Evolutionary conservation across 92 coral and sea anemone species (phyloP), one percentile per base, ranked within the genome.

Genomic region (Phenganax stokvisi): DNA sequence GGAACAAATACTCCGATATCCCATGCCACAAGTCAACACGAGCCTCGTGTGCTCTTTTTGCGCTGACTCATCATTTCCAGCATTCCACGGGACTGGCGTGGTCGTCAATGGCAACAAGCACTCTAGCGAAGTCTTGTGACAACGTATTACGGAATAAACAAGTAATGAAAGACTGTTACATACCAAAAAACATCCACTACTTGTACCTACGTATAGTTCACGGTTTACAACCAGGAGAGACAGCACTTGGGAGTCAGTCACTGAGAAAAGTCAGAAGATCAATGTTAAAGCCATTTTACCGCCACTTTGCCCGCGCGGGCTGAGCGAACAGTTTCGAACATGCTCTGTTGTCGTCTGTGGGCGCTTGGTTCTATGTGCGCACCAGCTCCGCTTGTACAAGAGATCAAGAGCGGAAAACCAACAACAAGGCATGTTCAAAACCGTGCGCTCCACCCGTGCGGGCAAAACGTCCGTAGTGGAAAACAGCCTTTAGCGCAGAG

Each of bases 121-220:
- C 62, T 87, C 91, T 54, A 92, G 89, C 17, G 90, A 82, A 56
- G 90, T 91, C 53, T 94, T 97, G 80, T 94, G 98, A 56, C 90
- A 89, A 47, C 98, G 94, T 29, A 94, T 89, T 6, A 92, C 91
- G 9, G 98, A 88, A 78, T 87, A 90, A 9, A 94, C 97, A 86
- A 90, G 85, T 9, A 94, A 85, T 4, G 96, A 77, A 55, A 94
- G 90, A 77, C 90, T 94, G 80, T 90, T 86, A 67, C 98, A 94
- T 55, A 94, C 97, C 51, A 94, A 89, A 56, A 92, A 90, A 64
- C 98, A 94, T 9, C 98, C 98, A 91, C 92, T 92, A 68, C 92
- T 92, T 51, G 98, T 94, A 55, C 97, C 98, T 12, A 94, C 87
- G 86, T 91, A 94, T 60, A 94, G 86, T 84, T 92, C 98, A 75